Evolutionary conservation across 2,113 vertebrate species (phyloP).

Genomic region (Seriola quinqueradiata): DNA sequence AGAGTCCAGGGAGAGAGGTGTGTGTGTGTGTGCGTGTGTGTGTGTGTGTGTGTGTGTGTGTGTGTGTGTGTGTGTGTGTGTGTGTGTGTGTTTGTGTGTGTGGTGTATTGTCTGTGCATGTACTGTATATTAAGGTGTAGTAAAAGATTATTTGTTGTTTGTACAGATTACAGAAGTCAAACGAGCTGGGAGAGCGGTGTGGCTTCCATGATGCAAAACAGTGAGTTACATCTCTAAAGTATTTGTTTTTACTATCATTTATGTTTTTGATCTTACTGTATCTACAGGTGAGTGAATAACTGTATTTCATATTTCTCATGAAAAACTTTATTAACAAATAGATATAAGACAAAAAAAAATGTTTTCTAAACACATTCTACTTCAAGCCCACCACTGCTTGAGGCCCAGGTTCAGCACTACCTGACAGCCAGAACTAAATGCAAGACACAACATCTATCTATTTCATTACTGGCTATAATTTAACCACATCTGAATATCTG

Average conservation of each 20-base stretch:
- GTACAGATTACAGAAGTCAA: conserved; percentile 90
- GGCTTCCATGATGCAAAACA: conserved; percentile 95
- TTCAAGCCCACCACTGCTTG: too few relatives aligned
- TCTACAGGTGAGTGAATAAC: neutral
- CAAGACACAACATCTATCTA: neutral
- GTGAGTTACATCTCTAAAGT: conserved; percentile 74
- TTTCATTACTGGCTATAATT: neutral
- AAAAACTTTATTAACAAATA: neutral
- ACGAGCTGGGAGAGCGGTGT: conserved; percentile 92
- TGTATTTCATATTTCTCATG: neutral
- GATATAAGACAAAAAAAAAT: neutral
- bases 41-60: neutral
- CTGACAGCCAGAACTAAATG: neutral
- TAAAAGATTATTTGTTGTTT: conserved; percentile 66
- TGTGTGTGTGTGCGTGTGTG: neutral
- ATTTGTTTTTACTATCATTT: neutral
- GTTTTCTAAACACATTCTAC: neutral
- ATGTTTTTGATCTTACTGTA: neutral
- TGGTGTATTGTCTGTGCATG: neutral
- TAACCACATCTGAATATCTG: too few relatives aligned
- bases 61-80: neutral
- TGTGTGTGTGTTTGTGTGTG: neutral
- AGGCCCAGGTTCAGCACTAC: neutral
- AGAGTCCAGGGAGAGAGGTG: neutral
- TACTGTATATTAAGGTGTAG: neutral